Conservation (phyloP, 2,797 vertebrate genomes). For the Dermochelys coriacea region DNA sequence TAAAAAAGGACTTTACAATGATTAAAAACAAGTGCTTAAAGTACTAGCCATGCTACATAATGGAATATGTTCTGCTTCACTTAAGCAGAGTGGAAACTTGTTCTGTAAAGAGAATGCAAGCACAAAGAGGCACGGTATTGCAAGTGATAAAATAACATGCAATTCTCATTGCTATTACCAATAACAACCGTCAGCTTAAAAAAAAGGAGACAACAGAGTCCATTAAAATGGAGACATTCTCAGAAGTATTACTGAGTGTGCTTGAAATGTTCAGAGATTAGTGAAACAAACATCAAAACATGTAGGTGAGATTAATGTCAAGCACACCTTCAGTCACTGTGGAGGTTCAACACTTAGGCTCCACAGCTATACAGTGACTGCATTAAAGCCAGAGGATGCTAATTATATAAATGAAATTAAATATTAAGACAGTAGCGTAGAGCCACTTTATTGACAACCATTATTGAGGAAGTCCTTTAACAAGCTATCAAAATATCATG, state of each 20-base stretch:
- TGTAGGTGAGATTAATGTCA: background rate
- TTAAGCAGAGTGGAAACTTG: background rate
- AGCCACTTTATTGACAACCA: conserved; percentile 9
- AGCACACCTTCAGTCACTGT: background rate
- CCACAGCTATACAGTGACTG: background rate
- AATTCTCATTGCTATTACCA: conserved; percentile 15
- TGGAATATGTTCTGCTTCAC: conserved; percentile 19
- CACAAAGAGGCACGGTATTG: background rate
- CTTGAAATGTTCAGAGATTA: background rate
- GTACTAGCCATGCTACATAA: conserved; percentile 4
- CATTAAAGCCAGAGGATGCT: background rate
- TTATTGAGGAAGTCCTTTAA: conserved; percentile 20
- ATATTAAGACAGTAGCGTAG: conserved; percentile 20
- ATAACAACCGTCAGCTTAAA: background rate
- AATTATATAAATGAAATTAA: conserved; percentile 46
- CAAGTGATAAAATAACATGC: conserved; percentile 9
- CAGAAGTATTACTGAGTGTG: background rate
- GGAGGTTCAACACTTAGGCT: background rate
- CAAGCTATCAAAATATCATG: background rate
- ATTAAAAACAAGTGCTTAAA: background rate
- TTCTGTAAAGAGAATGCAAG: background rate
- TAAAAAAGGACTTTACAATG: background rate
- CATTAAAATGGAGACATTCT: background rate
- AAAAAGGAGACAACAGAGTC: background rate
- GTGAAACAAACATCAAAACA: background rate